Evolutionary conservation across 2,797 vertebrate species (phyloP), one percentile per base, ranked within the genome.

Genomic region (Coranthus polyacanthus): DNA sequence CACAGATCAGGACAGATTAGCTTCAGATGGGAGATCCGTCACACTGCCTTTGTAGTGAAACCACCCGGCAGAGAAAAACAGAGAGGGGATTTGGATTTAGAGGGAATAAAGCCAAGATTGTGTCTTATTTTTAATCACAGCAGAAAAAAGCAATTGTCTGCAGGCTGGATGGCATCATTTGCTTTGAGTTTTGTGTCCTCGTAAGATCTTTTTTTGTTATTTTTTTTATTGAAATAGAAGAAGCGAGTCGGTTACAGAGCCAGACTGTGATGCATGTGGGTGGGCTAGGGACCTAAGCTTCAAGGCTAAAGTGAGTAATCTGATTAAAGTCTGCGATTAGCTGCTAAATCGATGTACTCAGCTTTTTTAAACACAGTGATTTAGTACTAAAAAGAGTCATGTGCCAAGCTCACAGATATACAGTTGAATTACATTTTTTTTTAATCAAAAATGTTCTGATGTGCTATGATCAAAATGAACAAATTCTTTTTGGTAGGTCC

Each of bases 311-410:
- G 63, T 60, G 36, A 55, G 61, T 84, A 69, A 87, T 86, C 77
- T 81, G 75, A 84, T 85, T 81, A 82, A 82, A 87, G 72, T 56
- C 46, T 24, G 60, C 15, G 54, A 68, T 78, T 71, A 80, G 50
- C 69, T 57, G 47, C 52, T 75, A 62, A 74, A 76, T 53, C 46
- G 62, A 80, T 82, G 65, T 36, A 26, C 68, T 81, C 57, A 41
- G 54, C 69, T 49, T 53, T 66, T 75, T 76, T n/a, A 80, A 78
- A 58, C 57, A 73, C 21, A 56, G 5, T 39, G 15, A 12, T 1
- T 34, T 43, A 6, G 47, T n/a, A 20, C 42, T 58, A 49, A 37
- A 36, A 13, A 21, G 24, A 72, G 21, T 72, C 66, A 70, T 62
- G 72, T 60, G 77, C 20, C 38, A 20, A 50, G 15, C 9, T 7